Base-by-base conservation (phyloP, 2,113 vertebrate genomes). In the Platycercus adscitus region DNA sequence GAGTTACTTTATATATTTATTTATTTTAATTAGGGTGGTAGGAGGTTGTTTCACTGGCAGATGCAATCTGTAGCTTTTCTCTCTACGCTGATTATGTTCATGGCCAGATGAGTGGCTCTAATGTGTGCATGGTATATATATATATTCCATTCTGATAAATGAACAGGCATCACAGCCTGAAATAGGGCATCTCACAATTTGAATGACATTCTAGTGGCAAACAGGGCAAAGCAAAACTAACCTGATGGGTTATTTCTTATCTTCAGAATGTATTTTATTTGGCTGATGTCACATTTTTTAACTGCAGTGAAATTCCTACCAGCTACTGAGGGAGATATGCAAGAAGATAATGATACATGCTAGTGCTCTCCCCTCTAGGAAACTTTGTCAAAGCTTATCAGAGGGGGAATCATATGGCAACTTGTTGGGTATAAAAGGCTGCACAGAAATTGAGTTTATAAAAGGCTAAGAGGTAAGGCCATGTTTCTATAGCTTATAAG, bases 11-110 rank as follows among this genome's bases (percentile, higher is more conserved):
- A 39, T 44, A 80, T 81, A 7, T 88, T 69, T 72, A 21, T 24
- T 41, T 44, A 61, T 63, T 79, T 77, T 47, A 83, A 83, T 93
- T 95, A 80, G 21, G 6, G 3, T 68, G 17, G 82, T 96, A 79
- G 92, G 85, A 91, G 44, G 61, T 69, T 95, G 50, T 95, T 91
- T 89, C 73, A 21, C 53, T 87, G 73, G 24, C 70, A 82, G 44
- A 92, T 56, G 37, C 65, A 82, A 87, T 81, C 83, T 79, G 86
- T 26, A 91, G 44, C 63, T 92, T 95, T 81, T 72, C 37, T 49
- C 84, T 80, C 58, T 52, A 8, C 11, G 9, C 16, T 23, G n/a
- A 69, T 84, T 93, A 85, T 76, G 53, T 26, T 53, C 61, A 72
- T 43, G 61, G 39, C 60, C 63, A 50, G 53, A 85, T 79, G 47